phyloP scores from a whole-genome alignment of 2,888 invertebrate genomes.

The Idaea aversata region DNA sequence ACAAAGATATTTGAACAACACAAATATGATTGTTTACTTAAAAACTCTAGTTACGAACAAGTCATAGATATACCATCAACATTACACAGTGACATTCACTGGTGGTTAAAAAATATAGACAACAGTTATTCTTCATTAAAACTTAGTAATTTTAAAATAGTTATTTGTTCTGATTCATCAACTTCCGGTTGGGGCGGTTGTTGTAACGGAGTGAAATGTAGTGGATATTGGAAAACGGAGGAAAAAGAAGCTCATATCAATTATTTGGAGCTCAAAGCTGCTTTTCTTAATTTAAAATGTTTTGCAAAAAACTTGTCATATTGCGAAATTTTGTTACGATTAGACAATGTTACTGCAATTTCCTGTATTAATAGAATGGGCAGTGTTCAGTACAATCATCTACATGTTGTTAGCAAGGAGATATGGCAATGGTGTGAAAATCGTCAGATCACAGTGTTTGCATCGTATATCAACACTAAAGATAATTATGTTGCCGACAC shows the following conservation, averaged over 20 bases:
- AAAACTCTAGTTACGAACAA: not conserved
- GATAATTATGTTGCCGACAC: slow-evolving; percentile 21
- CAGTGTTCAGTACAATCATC: slow-evolving; percentile 5
- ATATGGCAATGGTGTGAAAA: slow-evolving; percentile 28
- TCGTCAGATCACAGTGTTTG: slow-evolving; percentile 18
- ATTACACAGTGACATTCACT: slow-evolving; percentile 7
- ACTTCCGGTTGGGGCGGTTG: slow-evolving; percentile 13
- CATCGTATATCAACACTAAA: slow-evolving; percentile 22
- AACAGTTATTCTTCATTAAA: slow-evolving; percentile 8
- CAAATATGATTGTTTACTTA: slow-evolving; percentile 21
- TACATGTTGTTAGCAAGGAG: not conserved
- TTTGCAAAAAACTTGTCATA: slow-evolving; percentile 2
- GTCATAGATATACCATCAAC: slow-evolving; percentile 4
- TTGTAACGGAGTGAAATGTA: slow-evolving; percentile 3
- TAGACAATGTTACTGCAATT: slow-evolving; percentile 7
- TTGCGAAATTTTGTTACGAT: not conserved
- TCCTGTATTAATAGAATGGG: slow-evolving; percentile 9
- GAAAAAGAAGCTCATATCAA: slow-evolving; percentile 8
- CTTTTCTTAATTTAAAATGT: slow-evolving; percentile 7
- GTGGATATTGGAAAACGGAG: slow-evolving; percentile 6
- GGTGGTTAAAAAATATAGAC: slow-evolving; percentile 9
- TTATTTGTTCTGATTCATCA: too few species aligned
- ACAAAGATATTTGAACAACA: slow-evolving; percentile 31
- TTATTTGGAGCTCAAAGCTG: slow-evolving; percentile 10
- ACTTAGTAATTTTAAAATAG: too few species aligned